These are phyloP conservation scores for Eustalomyia histrio DNA, from an alignment of 2,888 invertebrate genomes.

Conservation along the genomic window DNA sequence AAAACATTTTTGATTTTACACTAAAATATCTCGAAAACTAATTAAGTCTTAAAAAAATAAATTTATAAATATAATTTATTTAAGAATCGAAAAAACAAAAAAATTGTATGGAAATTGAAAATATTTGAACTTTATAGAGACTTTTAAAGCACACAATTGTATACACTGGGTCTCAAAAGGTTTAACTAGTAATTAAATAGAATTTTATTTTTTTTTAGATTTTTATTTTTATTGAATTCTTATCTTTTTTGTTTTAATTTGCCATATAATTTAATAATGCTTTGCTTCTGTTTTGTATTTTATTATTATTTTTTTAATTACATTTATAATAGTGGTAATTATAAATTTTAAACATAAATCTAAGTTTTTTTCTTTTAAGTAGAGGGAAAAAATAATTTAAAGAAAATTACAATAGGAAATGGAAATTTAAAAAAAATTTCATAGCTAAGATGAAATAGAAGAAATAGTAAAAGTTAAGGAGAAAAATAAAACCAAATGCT, in stretches of 20 bases:
- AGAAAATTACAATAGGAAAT: background rate
- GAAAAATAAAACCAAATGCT: constrained; percentile 34
- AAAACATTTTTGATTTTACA: too few species aligned
- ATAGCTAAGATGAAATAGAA: constrained; percentile 10
- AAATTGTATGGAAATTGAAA: too few species aligned
- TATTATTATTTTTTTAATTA: constrained; percentile 59
- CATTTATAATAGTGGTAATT: constrained; percentile 64
- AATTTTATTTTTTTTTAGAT: constrained; percentile 24
- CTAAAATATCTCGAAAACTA: too few species aligned
- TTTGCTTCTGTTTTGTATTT: constrained; percentile 56
- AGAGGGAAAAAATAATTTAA: constrained; percentile 43
- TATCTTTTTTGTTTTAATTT: constrained; percentile 38
- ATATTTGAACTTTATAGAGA: too few species aligned
- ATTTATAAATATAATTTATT: too few species aligned
- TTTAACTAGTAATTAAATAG: too few species aligned
- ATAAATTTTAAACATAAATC: constrained; percentile 64
- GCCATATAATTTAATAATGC: constrained; percentile 63
- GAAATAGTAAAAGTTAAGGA: constrained; percentile 5
- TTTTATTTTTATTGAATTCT: constrained; percentile 58
- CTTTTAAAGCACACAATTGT: too few species aligned
- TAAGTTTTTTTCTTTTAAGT: constrained; percentile 50
- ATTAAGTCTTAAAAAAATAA: too few species aligned
- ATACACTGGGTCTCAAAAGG: too few species aligned
- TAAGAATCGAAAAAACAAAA: too few species aligned
- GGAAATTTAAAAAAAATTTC: background rate